A percentile compares a stretch with the other conserved stretches of the same genome.
phyloP scores from a whole-genome alignment of 2,888 invertebrate species.

The Hirtodrosophila trivittata region DNA sequence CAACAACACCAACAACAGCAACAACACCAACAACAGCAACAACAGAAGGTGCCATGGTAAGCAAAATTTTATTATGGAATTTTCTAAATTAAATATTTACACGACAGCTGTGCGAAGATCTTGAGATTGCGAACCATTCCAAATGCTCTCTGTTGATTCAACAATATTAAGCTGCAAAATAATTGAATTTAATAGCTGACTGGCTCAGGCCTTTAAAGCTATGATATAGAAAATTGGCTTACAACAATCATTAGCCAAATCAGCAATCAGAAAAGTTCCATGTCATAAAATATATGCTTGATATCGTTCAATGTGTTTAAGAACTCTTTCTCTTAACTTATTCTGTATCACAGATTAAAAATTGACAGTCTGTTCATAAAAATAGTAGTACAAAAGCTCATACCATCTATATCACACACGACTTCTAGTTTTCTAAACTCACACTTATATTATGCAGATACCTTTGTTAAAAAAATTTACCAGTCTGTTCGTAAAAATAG shows the following conservation, averaged over 20 bases:
- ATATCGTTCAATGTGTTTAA: too few relatives aligned
- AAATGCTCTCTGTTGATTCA: constrained; percentile 40
- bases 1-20: constrained; percentile 33
- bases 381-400: too few relatives aligned
- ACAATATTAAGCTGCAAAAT: constrained; percentile 56
- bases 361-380: too few relatives aligned
- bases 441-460: too few relatives aligned
- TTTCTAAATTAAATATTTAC: constrained; percentile 76
- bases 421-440: too few relatives aligned
- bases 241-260: background rate
- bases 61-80: constrained; percentile 72
- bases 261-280: too few relatives aligned
- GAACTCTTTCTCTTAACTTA: too few relatives aligned
- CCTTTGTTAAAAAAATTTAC: too few relatives aligned
- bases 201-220: constrained; percentile 31
- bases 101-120: constrained; percentile 71
- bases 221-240: constrained; percentile 4
- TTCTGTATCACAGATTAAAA: too few relatives aligned
- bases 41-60: constrained; percentile 45
- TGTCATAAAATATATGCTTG: too few relatives aligned
- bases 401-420: too few relatives aligned
- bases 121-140: constrained; percentile 25
- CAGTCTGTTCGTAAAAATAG: too few relatives aligned
- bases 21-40: constrained; percentile 7
- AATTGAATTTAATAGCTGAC: constrained; percentile 67